Base-by-base conservation (phyloP, 2,888 invertebrate genomes). In the Tetheella fluctuosa region DNA sequence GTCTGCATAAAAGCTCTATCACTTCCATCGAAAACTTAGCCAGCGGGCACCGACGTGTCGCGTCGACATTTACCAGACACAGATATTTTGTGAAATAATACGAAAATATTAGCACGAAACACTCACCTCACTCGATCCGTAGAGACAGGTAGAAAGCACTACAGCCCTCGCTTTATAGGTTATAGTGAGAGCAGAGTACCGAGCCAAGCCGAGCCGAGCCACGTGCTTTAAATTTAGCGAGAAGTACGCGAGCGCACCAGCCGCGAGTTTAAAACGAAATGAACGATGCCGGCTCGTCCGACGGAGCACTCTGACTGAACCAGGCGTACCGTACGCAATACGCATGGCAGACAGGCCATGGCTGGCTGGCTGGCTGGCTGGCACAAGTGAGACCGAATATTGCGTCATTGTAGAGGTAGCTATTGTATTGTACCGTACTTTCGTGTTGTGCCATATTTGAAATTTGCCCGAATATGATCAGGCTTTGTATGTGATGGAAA, bases 211-310 rank as follows among this genome's bases (percentile, higher is more conserved):
- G 17, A 20, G 20, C 17, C 20, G 48, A 76, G 86, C 89, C 90
- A 91, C 90, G 90, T 90, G 90, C 80, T 85, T 81, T 83, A 83
- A 75, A 80, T 81, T 81, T 80, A 81, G 83, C 69, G 74, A 65
- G 70, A 63, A 69, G 64, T 68, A 72, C 79, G 76, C 86, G 80
- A 82, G 82, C 83, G 77, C 61, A 70, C 76, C 67, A 63, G 75
- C 70, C 84, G 85, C 81, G 75, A 76, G 84, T 82, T 85, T 84
- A 79, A 87, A 83, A 78, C 86, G 85, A 90, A 90, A 87, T 90
- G 60, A 59, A 74, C 70, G 64, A 64, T 67, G 62, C 64, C 59
- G 48, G 34, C 52, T 61, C 34, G 58, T 58, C 52, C 60, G 55
- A 52, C 59, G 69, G 63, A 67, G 66, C 65, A 67, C 25, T 25